Evolutionary conservation across 2,888 invertebrate species (phyloP).

Genomic region (Teinopalpus imperialis): DNA sequence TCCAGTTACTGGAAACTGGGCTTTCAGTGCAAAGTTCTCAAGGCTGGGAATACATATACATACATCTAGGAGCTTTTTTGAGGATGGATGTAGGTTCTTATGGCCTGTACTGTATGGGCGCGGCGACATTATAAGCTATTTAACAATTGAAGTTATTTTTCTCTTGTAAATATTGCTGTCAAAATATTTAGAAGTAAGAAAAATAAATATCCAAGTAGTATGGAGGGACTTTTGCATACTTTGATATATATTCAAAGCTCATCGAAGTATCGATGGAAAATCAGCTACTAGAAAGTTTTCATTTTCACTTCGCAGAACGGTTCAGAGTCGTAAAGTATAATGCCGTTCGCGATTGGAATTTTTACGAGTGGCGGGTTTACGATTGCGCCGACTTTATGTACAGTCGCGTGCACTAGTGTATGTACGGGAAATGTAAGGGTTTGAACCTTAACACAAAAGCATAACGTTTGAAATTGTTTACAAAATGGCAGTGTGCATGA

Average conservation of each 20-base stretch:
- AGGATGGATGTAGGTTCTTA: too few relatives aligned
- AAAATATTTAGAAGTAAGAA: neutral
- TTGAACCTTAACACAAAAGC: conserved; percentile 3
- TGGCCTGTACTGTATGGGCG: too few relatives aligned
- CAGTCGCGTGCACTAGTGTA: conserved; percentile 14
- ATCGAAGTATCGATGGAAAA: conserved; percentile 9
- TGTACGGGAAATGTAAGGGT: too few relatives aligned
- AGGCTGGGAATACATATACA: too few relatives aligned
- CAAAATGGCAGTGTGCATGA: too few relatives aligned
- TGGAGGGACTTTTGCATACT: conserved; percentile 5
- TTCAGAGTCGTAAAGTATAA: conserved; percentile 30
- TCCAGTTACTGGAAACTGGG: too few relatives aligned
- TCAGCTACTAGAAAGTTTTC: conserved; percentile 13
- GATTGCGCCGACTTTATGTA: conserved; percentile 28
- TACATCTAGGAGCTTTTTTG: too few relatives aligned
- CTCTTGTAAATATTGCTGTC: too few relatives aligned
- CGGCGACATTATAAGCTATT: too few relatives aligned
- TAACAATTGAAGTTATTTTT: too few relatives aligned
- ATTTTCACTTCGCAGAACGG: conserved; percentile 24
- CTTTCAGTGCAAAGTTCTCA: too few relatives aligned
- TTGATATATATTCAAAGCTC: conserved; percentile 8
- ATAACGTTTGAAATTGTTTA: too few relatives aligned
- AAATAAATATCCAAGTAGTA: conserved; percentile 6
- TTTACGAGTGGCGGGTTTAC: conserved; percentile 43
- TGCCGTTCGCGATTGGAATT: conserved; percentile 38